Percentiles rank a stretch among this genome's conserved stretches.
Evolutionary conservation across 2,797 vertebrate genomes (phyloP).

Genomic region (Protosalanx chinensis): DNA sequence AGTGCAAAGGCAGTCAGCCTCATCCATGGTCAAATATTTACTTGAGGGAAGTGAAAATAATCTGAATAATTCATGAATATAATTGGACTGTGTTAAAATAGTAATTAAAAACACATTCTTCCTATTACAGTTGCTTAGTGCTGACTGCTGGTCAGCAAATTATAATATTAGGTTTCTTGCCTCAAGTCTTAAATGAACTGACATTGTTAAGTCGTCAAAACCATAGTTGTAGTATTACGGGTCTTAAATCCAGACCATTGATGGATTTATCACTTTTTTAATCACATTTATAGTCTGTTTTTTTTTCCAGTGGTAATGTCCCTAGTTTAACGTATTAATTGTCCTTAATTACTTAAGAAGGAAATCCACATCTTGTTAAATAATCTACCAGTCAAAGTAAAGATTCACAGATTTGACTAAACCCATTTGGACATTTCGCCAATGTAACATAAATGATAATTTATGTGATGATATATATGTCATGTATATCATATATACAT

Average conservation of each 20-base stretch:
- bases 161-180: slow-evolving; percentile 1
- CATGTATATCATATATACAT: no score
- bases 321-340: no score
- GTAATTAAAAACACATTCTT: slow-evolving; percentile 19
- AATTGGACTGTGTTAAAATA: slow-evolving; percentile 17
- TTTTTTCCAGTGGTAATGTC: no score
- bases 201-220: not conserved
- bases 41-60: slow-evolving; percentile 14
- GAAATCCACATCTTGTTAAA: not conserved
- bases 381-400: not conserved
- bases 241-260: not conserved
- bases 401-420: no score
- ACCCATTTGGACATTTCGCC: no score
- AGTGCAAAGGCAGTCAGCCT: slow-evolving; percentile 20
- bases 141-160: slow-evolving; percentile 13
- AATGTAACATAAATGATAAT: no score
- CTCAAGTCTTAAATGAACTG: not conserved
- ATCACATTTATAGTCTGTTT: no score
- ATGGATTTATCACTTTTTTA: not conserved
- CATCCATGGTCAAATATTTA: not conserved
- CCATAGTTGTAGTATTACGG: not conserved
- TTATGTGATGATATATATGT: no score
- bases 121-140: not conserved
- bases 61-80: slow-evolving; percentile 16
- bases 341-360: not conserved